Conservation (phyloP, 2,797 vertebrate genomes). For the Falco concolor region DNA sequence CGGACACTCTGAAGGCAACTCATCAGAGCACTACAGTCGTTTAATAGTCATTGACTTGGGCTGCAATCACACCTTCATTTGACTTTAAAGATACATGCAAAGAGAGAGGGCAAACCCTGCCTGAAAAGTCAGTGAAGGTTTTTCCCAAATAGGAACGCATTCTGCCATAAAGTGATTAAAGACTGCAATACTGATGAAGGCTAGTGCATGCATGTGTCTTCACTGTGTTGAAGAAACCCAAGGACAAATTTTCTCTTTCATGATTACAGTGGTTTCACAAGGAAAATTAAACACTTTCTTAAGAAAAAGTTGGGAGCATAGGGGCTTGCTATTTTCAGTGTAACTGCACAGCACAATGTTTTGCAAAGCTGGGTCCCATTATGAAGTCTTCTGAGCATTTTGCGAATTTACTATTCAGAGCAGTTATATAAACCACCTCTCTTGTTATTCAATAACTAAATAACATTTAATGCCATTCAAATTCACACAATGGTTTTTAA, state of each 20-base stretch:
- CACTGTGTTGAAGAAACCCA: background rate
- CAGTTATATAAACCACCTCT: background rate
- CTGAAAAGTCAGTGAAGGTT: background rate
- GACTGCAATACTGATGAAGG: background rate
- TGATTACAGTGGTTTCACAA: background rate
- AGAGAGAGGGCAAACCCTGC: background rate
- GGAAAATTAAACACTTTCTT: background rate
- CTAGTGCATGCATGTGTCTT: background rate
- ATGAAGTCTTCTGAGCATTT: background rate
- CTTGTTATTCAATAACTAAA: background rate
- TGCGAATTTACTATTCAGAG: background rate
- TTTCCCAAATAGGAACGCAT: background rate
- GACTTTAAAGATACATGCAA: background rate
- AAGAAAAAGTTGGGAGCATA: background rate
- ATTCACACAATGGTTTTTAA: conserved; percentile 3
- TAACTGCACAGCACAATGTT: background rate
- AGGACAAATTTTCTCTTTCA: background rate
- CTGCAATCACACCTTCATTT: background rate
- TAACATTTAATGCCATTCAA: background rate
- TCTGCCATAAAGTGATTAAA: background rate
- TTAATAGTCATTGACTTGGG: background rate
- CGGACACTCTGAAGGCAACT: background rate
- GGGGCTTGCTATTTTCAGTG: background rate
- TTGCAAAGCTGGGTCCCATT: background rate
- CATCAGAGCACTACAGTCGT: background rate